Conservation (phyloP, 2,888 invertebrate genomes). For the Cosmorhoe ocellata region DNA sequence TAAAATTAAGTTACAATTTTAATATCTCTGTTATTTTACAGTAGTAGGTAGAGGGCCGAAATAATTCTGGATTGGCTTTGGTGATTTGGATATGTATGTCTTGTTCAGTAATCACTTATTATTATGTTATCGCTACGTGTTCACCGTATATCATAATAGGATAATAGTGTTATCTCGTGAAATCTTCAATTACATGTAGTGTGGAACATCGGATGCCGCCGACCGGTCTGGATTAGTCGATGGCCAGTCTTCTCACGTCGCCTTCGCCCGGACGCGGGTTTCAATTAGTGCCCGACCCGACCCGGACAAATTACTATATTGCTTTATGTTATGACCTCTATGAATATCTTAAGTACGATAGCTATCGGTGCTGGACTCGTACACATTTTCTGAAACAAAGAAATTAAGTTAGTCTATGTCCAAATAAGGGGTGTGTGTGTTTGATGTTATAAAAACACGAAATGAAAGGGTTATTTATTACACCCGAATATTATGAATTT, state of each 20-base stretch:
- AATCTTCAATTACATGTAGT: conserved; percentile 68
- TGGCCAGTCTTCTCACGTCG: conserved; percentile 79
- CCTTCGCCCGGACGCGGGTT: conserved; percentile 62
- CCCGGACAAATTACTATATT: conserved; percentile 62
- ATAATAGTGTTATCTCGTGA: conserved; percentile 77
- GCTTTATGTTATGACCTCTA: conserved; percentile 53
- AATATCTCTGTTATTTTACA: neutral
- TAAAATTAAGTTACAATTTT: no score
- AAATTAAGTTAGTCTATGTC: conserved; percentile 14
- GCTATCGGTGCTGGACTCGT: neutral
- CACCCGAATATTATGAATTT: conserved; percentile 67
- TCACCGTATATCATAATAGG: conserved; percentile 61
- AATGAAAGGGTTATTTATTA: conserved; percentile 62
- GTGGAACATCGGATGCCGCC: conserved; percentile 38
- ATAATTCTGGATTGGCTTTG: neutral
- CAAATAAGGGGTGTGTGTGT: conserved; percentile 20
- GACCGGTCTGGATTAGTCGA: conserved; percentile 58
- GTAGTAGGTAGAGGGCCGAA: neutral
- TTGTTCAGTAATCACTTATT: conserved; percentile 5
- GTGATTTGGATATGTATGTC: neutral
- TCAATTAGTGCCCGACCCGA: conserved; percentile 66
- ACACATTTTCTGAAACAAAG: conserved; percentile 14
- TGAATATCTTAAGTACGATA: conserved; percentile 48
- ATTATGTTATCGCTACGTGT: conserved; percentile 36
- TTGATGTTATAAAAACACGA: conserved; percentile 41